Conservation (phyloP, 2,888 invertebrate genomes). For the Thera obeliscata region DNA sequence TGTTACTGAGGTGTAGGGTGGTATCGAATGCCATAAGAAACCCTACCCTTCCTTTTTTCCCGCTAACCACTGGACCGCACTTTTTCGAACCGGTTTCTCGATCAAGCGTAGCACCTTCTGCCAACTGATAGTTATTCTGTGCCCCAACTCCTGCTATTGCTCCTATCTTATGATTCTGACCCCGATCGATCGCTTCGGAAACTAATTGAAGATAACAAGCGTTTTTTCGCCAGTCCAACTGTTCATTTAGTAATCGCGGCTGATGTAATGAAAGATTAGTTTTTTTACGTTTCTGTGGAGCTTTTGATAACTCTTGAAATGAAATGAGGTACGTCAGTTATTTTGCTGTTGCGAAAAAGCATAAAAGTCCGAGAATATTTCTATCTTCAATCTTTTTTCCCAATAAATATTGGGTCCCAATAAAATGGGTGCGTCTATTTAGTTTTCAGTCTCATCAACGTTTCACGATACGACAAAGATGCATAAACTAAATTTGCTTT, state of each 20-base stretch:
- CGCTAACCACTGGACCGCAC: slow-evolving; percentile 44
- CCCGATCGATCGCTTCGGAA: slow-evolving; percentile 67
- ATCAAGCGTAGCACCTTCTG: slow-evolving; percentile 40
- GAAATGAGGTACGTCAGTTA: slow-evolving; percentile 45
- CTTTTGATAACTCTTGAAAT: slow-evolving; percentile 50
- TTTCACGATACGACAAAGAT: background rate
- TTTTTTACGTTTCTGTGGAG: slow-evolving; percentile 57
- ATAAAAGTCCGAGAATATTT: background rate
- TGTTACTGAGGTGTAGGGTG: slow-evolving; percentile 45
- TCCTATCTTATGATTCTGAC: slow-evolving; percentile 68
- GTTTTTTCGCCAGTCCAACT: slow-evolving; percentile 68
- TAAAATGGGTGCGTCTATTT: too few species aligned
- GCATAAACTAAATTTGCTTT: too few species aligned
- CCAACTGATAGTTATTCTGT: slow-evolving; percentile 21
- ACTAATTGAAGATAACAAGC: slow-evolving; percentile 79
- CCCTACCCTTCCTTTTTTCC: slow-evolving; percentile 51
- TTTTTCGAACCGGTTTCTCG: slow-evolving; percentile 66
- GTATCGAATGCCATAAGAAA: slow-evolving; percentile 54
- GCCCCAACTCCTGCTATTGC: slow-evolving; percentile 55
- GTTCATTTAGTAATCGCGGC: slow-evolving; percentile 63
- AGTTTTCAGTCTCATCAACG: too few species aligned
- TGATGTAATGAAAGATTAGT: slow-evolving; percentile 62
- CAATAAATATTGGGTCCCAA: too few species aligned
- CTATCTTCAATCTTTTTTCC: background rate
- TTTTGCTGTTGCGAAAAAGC: slow-evolving; percentile 37